A percentile compares a stretch with the other conserved stretches of the same genome.
Evolutionary conservation across 2,888 invertebrate genomes (phyloP).

Genomic region (Arrhopalites spinosus): DNA sequence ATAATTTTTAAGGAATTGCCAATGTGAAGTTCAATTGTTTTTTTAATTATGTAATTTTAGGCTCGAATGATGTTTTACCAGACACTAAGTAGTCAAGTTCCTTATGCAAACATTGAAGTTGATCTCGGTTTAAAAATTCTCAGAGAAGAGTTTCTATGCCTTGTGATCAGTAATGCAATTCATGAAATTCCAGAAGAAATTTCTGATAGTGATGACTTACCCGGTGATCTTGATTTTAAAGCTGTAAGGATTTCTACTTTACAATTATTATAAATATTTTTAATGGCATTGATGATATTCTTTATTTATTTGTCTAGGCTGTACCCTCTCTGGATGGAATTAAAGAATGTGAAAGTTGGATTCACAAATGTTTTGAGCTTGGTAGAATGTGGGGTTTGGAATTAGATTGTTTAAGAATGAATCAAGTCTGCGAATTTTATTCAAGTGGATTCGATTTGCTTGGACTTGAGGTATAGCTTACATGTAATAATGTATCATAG

Average conservation of each 20-base stretch:
- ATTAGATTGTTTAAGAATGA: constrained; percentile 72
- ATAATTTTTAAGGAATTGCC: constrained; percentile 9
- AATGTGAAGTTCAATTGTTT: constrained; percentile 7
- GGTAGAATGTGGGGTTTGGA: constrained; percentile 79
- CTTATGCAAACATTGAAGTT: constrained; percentile 58
- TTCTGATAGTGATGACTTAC: constrained; percentile 37
- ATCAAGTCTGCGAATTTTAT: constrained; percentile 73
- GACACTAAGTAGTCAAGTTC: constrained; percentile 58
- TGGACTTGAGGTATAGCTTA: constrained; percentile 63
- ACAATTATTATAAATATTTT: too few relatives aligned
- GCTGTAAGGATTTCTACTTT: too few relatives aligned
- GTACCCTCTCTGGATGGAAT: constrained; percentile 58
- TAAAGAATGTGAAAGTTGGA: constrained; percentile 68
- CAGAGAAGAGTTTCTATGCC: constrained; percentile 74
- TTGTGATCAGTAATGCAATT: constrained; percentile 74
- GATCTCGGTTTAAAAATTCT: constrained; percentile 72
- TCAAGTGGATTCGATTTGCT: constrained; percentile 66
- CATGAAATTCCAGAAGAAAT: constrained; percentile 67
- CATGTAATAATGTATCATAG: not conserved
- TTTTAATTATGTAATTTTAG: constrained; percentile 21
- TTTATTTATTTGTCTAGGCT: constrained; percentile 38
- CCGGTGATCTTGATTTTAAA: not conserved
- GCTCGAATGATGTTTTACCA: constrained; percentile 62
- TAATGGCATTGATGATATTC: too few relatives aligned
- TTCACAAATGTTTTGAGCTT: constrained; percentile 71